These are phyloP conservation scores for Mesodorylaimus sp. DNA, from an alignment of 2,888 invertebrate species.

Conservation along the genomic window DNA sequence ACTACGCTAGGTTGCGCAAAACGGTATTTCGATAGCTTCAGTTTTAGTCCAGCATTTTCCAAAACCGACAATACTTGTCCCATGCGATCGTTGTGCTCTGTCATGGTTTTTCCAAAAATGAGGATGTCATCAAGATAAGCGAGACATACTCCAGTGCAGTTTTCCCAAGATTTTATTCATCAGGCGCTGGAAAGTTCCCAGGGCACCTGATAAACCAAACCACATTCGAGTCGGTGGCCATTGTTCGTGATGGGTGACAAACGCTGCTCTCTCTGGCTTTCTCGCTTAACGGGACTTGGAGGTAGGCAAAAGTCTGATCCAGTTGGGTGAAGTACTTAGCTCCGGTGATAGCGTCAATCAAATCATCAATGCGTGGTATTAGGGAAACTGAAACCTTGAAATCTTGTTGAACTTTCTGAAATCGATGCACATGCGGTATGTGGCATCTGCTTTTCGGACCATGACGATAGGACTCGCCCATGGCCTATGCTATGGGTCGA, in stretches of 20 bases:
- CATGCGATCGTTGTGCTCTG: too few relatives aligned
- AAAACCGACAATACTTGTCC: slow-evolving; percentile 12
- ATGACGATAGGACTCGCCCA: slow-evolving; percentile 27
- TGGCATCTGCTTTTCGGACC: slow-evolving; percentile 23
- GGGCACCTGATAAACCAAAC: slow-evolving; percentile 18
- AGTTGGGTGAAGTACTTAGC: slow-evolving; percentile 10
- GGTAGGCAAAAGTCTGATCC: slow-evolving; percentile 14
- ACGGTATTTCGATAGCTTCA: slow-evolving; percentile 21
- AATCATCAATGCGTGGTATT: slow-evolving; percentile 12
- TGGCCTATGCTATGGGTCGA: slow-evolving; percentile 13
- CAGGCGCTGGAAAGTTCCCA: slow-evolving; percentile 16
- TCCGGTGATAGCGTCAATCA: slow-evolving; percentile 7
- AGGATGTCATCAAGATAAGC: slow-evolving; percentile 19
- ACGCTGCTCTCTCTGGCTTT: slow-evolving; percentile 16
- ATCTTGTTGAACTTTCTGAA: slow-evolving; percentile 15
- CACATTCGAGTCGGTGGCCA: slow-evolving; percentile 19
- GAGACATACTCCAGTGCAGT: slow-evolving; percentile 14
- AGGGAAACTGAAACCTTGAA: slow-evolving; percentile 12
- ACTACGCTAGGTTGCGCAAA: slow-evolving; percentile 12
- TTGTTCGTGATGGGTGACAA: slow-evolving; percentile 13
- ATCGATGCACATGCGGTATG: slow-evolving; percentile 16
- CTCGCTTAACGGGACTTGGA: slow-evolving; percentile 12
- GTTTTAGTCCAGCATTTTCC: slow-evolving; percentile 11
- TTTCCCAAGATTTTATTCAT: slow-evolving; percentile 15
- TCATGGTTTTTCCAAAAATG: slow-evolving; percentile 13